Evolutionary conservation across 2,888 invertebrate genomes (phyloP).

Genomic region (Geotrupes spiniger): DNA sequence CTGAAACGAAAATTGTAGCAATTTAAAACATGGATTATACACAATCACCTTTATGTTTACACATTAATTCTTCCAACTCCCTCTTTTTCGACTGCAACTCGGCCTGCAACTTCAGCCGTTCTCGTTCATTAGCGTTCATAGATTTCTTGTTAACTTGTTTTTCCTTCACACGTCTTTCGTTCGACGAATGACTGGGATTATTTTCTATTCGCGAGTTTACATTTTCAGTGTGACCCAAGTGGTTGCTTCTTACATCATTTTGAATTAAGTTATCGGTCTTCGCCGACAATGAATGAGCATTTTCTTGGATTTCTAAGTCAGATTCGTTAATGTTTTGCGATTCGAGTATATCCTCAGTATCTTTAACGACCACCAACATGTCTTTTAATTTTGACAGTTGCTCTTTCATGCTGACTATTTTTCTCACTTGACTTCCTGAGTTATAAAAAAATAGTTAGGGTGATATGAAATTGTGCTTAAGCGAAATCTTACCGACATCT

Average conservation of each 20-base stretch:
- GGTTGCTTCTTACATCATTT: slow-evolving; percentile 30
- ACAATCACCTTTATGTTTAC: slow-evolving; percentile 56
- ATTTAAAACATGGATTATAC: not conserved
- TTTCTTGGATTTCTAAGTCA: slow-evolving; percentile 28
- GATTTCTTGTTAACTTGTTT: slow-evolving; percentile 46
- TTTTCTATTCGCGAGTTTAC: slow-evolving; percentile 30
- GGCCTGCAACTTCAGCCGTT: slow-evolving; percentile 57
- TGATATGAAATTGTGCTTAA: not conserved
- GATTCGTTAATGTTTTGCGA: slow-evolving; percentile 29
- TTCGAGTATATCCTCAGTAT: slow-evolving; percentile 37
- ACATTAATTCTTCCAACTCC: slow-evolving; percentile 64
- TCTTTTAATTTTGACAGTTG: slow-evolving; percentile 48
- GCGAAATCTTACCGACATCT: slow-evolving; percentile 44
- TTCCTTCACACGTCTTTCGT: slow-evolving; percentile 34
- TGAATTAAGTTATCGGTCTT: slow-evolving; percentile 44
- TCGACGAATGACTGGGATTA: slow-evolving; percentile 30
- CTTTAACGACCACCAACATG: slow-evolving; percentile 48
- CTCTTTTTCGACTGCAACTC: slow-evolving; percentile 62
- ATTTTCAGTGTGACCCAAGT: slow-evolving; percentile 19
- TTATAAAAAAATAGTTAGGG: not conserved
- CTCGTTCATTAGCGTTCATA: slow-evolving; percentile 43
- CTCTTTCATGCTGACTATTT: slow-evolving; percentile 48
- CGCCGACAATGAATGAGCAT: slow-evolving; percentile 22
- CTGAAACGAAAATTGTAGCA: slow-evolving; percentile 28
- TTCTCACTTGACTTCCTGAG: slow-evolving; percentile 42